Evolutionary conservation across 2,797 vertebrate genomes (phyloP).

Genomic region (Brachymystax lenok): DNA sequence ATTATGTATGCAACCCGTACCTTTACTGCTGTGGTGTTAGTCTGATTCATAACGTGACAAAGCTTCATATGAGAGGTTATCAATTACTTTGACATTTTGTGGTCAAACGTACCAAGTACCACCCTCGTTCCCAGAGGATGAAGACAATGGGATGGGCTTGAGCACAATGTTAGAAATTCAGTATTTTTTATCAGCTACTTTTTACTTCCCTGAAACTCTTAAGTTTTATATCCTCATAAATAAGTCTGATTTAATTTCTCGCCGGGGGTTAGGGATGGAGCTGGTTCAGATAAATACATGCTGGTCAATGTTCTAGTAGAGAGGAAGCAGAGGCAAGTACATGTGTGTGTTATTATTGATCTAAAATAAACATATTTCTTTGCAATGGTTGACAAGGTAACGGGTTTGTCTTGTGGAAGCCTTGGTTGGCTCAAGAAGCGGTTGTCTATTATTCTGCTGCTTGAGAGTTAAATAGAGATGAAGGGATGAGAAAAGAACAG

Average conservation of each 20-base stretch:
- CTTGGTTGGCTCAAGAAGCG: constrained; percentile 16
- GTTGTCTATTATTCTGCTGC: constrained; percentile 29
- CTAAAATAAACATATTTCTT: background rate
- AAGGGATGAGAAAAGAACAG: constrained; percentile 27
- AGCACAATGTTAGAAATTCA: constrained; percentile 52
- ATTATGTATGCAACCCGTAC: constrained; percentile 8
- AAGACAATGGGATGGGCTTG: constrained; percentile 48
- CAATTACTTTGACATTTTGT: constrained; percentile 68
- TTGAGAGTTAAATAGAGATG: constrained; percentile 43
- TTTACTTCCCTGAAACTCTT: constrained; percentile 59
- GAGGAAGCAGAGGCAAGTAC: background rate
- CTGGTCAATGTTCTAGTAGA: background rate
- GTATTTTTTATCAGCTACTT: constrained; percentile 53
- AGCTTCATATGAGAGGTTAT: constrained; percentile 67
- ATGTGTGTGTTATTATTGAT: background rate
- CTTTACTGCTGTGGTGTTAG: constrained; percentile 43
- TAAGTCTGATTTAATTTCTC: constrained; percentile 58
- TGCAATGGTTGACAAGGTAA: constrained; percentile 5
- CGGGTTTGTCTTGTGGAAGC: background rate
- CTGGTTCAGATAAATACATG: background rate
- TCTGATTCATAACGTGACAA: constrained; percentile 54
- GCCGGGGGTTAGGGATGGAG: constrained; percentile 28
- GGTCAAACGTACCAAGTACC: constrained; percentile 60
- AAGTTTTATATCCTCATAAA: constrained; percentile 66
- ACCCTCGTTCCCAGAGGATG: constrained; percentile 25